phyloP scores from a whole-genome alignment of 2,113 vertebrate genomes.

The Coreoperca whiteheadi region DNA sequence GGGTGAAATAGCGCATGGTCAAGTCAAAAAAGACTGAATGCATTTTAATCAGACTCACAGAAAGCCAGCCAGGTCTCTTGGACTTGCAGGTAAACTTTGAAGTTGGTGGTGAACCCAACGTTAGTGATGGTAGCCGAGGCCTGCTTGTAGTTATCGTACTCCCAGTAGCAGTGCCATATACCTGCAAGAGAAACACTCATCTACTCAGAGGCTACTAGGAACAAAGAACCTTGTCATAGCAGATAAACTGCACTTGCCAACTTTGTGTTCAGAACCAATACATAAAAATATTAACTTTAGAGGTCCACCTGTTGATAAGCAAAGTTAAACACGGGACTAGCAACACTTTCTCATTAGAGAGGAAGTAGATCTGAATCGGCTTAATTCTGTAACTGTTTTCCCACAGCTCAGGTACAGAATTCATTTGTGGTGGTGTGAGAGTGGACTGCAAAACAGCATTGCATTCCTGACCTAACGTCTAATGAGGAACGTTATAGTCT shows the following conservation, averaged over 20 bases:
- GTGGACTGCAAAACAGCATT: neutral
- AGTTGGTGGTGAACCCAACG: slow-evolving; percentile 87
- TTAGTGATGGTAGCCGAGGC: slow-evolving; percentile 71
- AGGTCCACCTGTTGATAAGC: neutral
- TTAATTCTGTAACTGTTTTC: neutral
- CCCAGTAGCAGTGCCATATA: slow-evolving; percentile 91
- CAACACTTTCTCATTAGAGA: neutral
- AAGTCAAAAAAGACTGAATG: neutral
- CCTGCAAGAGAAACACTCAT: slow-evolving; percentile 70
- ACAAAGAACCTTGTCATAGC: neutral
- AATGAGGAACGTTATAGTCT: neutral
- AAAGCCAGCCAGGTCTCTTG: slow-evolving; percentile 92
- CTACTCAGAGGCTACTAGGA: neutral
- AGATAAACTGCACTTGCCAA: neutral
- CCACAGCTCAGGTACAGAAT: neutral
- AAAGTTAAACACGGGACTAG: neutral
- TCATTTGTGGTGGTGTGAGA: neutral
- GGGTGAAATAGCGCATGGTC: neutral
- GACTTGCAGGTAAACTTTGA: slow-evolving; percentile 85
- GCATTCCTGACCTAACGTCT: neutral
- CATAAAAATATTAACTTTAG: neutral
- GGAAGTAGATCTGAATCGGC: neutral
- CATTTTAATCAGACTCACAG: slow-evolving; percentile 81
- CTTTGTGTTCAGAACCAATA: neutral
- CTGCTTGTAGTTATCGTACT: slow-evolving; percentile 81